Base-by-base conservation (phyloP, 2,888 invertebrate species). In the Cephus spinipes region DNA sequence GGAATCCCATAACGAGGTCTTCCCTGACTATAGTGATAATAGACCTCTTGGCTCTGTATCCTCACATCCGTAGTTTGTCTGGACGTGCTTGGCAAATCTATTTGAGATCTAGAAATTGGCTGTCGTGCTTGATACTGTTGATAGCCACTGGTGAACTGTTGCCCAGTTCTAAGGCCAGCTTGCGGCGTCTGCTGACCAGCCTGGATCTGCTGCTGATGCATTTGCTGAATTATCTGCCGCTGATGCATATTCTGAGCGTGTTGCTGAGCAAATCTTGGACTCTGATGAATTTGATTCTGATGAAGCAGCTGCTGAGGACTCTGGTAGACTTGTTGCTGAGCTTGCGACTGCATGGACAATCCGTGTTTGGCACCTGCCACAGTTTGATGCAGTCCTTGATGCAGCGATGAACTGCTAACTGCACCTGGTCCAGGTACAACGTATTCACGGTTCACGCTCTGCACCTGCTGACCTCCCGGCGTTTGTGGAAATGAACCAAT, bases 111-210 rank as follows among this genome's bases (percentile, higher is more conserved):
- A 6, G 90, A 89, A 76, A 91, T 89, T 0, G 88, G 86, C 73
- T 91, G 91, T 23, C 90, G 83, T 0, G 85, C 83, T 76, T 89
- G 89, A 75, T 90, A 89, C 76, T 89, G 91, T 68, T 90, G 90
- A 78, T 90, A 90, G 73, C 86, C 88, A 77, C 86, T 86, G 35
- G 87, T 82, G 76, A 88, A 89, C 31, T 81, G 86, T 73, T n/a
- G 93, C 6, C 71, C 71, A 91, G 88, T 92, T 92, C 79, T 92
- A 90, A 87, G 91, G 91, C 79, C 74, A 31, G 79, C 30, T 92
- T 91, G 92, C 23, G 55, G 55, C 92, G 92, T 84, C 92, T 92
- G 85, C 92, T 92, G 11, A 83, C 92, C 92, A 75, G 87, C 74
- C 40, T 32, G 55, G 23, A 36, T 32, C 90, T 82, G 81, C 79